Base-by-base conservation (phyloP, 2,888 invertebrate genomes). In the Phania funesta region DNA sequence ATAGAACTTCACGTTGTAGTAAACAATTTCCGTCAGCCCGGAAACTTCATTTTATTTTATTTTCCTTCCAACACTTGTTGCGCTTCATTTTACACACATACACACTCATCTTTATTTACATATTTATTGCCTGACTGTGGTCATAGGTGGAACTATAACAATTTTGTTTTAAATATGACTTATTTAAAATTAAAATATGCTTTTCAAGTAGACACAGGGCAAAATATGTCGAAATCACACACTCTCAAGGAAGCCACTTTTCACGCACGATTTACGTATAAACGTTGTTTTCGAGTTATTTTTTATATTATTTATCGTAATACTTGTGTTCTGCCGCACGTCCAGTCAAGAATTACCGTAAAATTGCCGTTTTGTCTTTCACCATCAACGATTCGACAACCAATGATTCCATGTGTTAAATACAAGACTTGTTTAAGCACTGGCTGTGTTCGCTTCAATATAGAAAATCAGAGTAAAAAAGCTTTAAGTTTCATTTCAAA, bases 51-150 rank as follows among this genome's bases (percentile, higher is more conserved):
- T 62, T 62, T 54, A 5, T 18, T 52, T 41, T 20, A 38, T 44
- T 16, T 41, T 16, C 4, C 35, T 20, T n/a, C n/a, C 44, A 52
- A 44, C 78, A 78, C 78, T 78, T 78, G 78, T 73, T 78, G 78
- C 78, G 71, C 71, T 73, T 65, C 24, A 26, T 65, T 78, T 52
- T 50, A 71, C 50, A 73, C 65, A 11, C 41, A 50, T 20, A 71
- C 64, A 22, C 1, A 24, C 41, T 16, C 48, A 29, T 0, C 3
- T n/a, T 26, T 9, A 41, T n/a, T 24, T 9, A 22, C 3, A 20
- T 26, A 52, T 3, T 29, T 24, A 50, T 38, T 50, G 29, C 20
- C 1, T 20, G 16, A 32, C n/a, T n/a, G n/a, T 38, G 29, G 44
- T 29, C 50, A 32, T 22, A 41, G 58, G 1, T 76, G 50, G 58